These are phyloP conservation scores for Charina bottae DNA, from an alignment of 2,113 vertebrate species.

Conservation along the genomic window DNA sequence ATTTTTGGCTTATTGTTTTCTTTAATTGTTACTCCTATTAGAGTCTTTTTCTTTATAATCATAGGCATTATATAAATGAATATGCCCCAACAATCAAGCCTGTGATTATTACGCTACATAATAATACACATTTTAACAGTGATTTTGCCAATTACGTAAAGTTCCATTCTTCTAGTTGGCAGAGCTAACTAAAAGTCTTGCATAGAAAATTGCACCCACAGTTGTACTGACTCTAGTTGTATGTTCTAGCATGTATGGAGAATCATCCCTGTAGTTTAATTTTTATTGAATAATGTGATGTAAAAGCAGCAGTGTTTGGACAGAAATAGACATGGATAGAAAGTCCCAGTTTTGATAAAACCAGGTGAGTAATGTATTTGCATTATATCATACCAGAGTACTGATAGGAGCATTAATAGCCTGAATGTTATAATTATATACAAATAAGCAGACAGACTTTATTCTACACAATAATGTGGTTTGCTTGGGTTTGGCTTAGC, in stretches of 20 bases:
- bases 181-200: constrained; percentile 50
- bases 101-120: constrained; percentile 65
- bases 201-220: constrained; percentile 40
- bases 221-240: constrained; percentile 33
- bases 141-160: constrained; percentile 56
- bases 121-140: constrained; percentile 58
- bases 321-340: neutral
- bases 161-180: constrained; percentile 48
- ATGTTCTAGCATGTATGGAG: neutral
- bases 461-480: neutral
- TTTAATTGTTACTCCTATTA: constrained; percentile 58
- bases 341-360: neutral
- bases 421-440: neutral
- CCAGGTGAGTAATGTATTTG: neutral
- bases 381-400: neutral
- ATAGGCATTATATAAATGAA: constrained; percentile 51
- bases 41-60: constrained; percentile 37
- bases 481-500: neutral
- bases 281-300: neutral
- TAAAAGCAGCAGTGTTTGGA: neutral
- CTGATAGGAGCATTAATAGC: neutral
- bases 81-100: constrained; percentile 58
- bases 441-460: neutral
- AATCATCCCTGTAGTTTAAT: constrained; percentile 18
- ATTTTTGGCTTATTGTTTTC: constrained; percentile 60